These are phyloP conservation scores for Pholis gunnellus DNA, from an alignment of 2,113 vertebrate species.

Conservation along the genomic window DNA sequence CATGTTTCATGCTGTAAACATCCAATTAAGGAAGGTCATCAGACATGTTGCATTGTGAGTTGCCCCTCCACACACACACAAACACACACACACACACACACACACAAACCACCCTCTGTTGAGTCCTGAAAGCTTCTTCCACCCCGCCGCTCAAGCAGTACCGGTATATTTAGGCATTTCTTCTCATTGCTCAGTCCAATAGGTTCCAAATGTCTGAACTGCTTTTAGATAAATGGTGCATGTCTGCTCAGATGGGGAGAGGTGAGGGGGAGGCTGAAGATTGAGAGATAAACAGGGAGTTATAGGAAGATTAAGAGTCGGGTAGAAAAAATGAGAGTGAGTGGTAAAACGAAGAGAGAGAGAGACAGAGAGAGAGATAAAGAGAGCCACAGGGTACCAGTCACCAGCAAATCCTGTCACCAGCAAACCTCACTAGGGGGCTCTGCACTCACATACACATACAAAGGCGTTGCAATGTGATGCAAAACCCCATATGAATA, in stretches of 20 bases:
- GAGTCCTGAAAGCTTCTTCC: slow-evolving; percentile 36
- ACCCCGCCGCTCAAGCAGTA: neutral
- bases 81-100: slow-evolving; percentile 1
- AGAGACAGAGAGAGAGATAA: slow-evolving; percentile 52
- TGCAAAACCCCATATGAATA: slow-evolving; percentile 12
- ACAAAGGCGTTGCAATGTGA: neutral
- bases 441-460: neutral
- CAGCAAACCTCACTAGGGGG: slow-evolving; percentile 23
- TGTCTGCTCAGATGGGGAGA: slow-evolving; percentile 59
- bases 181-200: slow-evolving; percentile 71
- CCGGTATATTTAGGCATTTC: slow-evolving; percentile 68
- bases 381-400: slow-evolving; percentile 49
- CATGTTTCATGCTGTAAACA: slow-evolving; percentile 24
- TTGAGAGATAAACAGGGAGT: slow-evolving; percentile 57
- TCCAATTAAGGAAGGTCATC: slow-evolving; percentile 49
- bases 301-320: slow-evolving; percentile 58
- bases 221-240: slow-evolving; percentile 75
- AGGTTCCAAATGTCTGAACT: slow-evolving; percentile 77
- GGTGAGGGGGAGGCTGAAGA: slow-evolving; percentile 29
- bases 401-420: slow-evolving; percentile 54
- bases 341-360: slow-evolving; percentile 18
- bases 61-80: neutral
- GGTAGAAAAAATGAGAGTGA: slow-evolving; percentile 30
- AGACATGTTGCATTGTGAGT: neutral
- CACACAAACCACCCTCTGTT: slow-evolving; percentile 25